These are phyloP conservation scores for Theropithecus gelada DNA, from an alignment of 2,113 vertebrate species.

Conservation along the genomic window DNA sequence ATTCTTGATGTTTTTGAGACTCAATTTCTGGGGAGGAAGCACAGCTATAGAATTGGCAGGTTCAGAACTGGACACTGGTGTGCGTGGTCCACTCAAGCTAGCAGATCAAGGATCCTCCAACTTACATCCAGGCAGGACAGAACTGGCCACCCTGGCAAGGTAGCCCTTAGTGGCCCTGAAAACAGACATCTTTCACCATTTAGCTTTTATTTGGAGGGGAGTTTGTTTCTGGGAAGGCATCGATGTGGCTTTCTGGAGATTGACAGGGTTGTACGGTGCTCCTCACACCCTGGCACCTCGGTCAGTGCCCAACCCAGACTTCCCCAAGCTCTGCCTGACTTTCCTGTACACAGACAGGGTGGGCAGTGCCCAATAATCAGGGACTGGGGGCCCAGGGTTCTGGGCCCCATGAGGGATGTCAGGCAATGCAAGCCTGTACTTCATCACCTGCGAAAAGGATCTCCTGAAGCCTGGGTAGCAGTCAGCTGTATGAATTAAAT, in stretches of 20 bases:
- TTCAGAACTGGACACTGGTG: neutral
- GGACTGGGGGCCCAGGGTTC: neutral
- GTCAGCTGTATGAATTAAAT: neutral
- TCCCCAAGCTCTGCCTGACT: neutral
- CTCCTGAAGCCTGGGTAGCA: neutral
- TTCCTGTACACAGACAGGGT: neutral
- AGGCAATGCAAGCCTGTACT: neutral
- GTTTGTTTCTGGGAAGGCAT: neutral
- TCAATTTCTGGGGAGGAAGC: neutral
- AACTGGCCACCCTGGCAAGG: neutral
- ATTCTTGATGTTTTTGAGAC: neutral
- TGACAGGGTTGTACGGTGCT: neutral
- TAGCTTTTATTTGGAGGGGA: neutral
- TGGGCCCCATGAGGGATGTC: neutral
- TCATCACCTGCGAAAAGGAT: neutral
- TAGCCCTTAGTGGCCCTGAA: neutral
- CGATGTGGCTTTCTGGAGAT: neutral
- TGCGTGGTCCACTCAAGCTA: fast-evolving
- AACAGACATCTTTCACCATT: neutral
- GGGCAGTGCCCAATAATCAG: neutral
- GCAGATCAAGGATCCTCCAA: neutral
- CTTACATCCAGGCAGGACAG: neutral
- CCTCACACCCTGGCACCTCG: neutral
- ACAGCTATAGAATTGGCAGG: neutral
- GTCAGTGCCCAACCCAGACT: neutral